Base-by-base conservation (phyloP, 2,113 vertebrate genomes). In the Pygoscelis adeliae region DNA sequence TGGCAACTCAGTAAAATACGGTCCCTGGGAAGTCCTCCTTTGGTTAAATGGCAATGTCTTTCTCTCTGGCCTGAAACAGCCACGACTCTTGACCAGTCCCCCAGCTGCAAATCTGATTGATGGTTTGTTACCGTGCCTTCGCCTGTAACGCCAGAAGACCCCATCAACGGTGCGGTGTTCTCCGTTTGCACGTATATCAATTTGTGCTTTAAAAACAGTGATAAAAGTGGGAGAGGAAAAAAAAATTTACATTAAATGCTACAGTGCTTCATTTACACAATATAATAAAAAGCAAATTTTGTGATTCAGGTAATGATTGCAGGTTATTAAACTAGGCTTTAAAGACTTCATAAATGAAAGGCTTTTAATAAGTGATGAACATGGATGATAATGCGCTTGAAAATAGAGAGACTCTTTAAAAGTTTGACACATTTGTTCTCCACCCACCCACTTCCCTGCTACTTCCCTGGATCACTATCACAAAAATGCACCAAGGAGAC, bases 351-450 rank as follows among this genome's bases (percentile, higher is more conserved):
- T 94, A 96, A 97, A 94, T 84, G 86, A 95, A 92, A 97, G 76
- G 34, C 80, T 91, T 96, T 96, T 96, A 97, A 97, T 97, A 97
- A 97, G 85, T 93, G 86, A 93, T 94, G 91, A 97, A 92, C 91
- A 42, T 84, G 36, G 76, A 70, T 62, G 80, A 96, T 88, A 95
- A 90, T 79, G 67, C 3, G 11, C 80, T 91, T 78, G 81, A 84
- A 97, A 97, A 94, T 73, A 84, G 86, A 71, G 66, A 50, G 69
- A 85, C 71, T 94, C 77, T 95, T 94, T 91, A 93, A 93, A 82
- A 90, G 73, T 80, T 94, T 93, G 96, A 84, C 50, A 50, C 78
- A 50, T 93, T 89, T 78, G 65, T 90, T 89, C 62, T 89, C 71
- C 71, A 55, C 50, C 58, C 66, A 87, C 32, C 61, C 52, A 66